Evolutionary conservation across 2,113 vertebrate species (phyloP).

Genomic region (Anser brachyrhynchus): DNA sequence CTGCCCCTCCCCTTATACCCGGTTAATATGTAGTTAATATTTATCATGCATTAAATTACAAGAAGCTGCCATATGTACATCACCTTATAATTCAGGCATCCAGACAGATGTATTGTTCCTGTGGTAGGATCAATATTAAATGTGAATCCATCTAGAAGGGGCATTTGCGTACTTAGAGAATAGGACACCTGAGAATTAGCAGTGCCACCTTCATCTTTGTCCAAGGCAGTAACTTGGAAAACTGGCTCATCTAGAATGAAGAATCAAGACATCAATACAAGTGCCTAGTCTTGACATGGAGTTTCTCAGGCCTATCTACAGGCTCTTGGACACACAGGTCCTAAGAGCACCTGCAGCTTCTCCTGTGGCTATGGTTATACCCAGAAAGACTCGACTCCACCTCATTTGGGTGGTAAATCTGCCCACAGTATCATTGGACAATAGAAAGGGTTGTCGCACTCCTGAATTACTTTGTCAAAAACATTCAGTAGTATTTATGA

Average conservation of each 20-base stretch:
- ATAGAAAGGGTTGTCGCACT: not conserved
- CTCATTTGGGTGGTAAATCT: not conserved
- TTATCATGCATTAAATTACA: not conserved
- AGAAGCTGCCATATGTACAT: not conserved
- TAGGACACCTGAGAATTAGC: conserved; percentile 76
- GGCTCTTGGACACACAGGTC: not conserved
- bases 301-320: not conserved
- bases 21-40: not conserved
- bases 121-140: not conserved
- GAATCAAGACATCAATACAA: not conserved
- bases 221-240: conserved; percentile 58
- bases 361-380: not conserved
- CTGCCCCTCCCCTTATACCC: not conserved
- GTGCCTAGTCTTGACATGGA: not conserved
- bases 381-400: not conserved
- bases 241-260: conserved; percentile 50
- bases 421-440: not conserved
- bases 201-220: conserved; percentile 52
- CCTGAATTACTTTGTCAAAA: not conserved
- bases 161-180: conserved; percentile 68
- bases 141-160: conserved; percentile 42
- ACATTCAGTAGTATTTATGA: not conserved
- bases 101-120: conserved; percentile 54
- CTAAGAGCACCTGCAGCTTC: not conserved
- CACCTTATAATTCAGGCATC: conserved; percentile 84